Conservation (phyloP, 2,888 invertebrate species). For the Nematopogon swammerdamellus region DNA sequence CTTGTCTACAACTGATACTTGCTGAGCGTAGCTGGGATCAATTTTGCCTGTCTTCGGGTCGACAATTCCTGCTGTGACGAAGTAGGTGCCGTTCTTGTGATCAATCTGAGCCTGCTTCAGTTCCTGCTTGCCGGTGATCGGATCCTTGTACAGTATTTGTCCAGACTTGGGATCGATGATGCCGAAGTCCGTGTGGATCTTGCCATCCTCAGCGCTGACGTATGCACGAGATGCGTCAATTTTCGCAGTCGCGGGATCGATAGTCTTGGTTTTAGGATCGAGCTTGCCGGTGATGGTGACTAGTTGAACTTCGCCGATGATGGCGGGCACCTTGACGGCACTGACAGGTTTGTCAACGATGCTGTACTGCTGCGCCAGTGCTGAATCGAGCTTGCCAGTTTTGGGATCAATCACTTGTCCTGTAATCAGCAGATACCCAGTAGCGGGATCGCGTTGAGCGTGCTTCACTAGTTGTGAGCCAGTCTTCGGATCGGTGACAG, state of each 20-base stretch:
- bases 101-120: constrained; percentile 60
- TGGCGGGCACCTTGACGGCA: constrained; percentile 32
- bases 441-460: constrained; percentile 49
- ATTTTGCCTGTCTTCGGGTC: constrained; percentile 60
- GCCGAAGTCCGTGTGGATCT: constrained; percentile 58
- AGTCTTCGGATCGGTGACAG: constrained; percentile 39
- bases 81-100: constrained; percentile 56
- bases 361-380: constrained; percentile 47
- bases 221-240: constrained; percentile 55
- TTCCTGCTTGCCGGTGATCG: constrained; percentile 59
- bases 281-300: constrained; percentile 51
- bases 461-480: constrained; percentile 57
- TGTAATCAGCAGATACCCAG: constrained; percentile 55
- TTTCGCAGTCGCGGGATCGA: constrained; percentile 51
- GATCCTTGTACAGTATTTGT: constrained; percentile 56
- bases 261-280: constrained; percentile 57
- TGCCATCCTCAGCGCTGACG: constrained; percentile 48
- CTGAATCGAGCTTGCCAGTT: constrained; percentile 60
- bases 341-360: constrained; percentile 42
- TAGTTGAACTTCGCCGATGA: constrained; percentile 40
- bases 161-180: constrained; percentile 61
- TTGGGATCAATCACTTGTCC: constrained; percentile 55
- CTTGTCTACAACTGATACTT: constrained; percentile 49
- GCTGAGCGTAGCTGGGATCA: constrained; percentile 54
- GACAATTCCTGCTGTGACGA: constrained; percentile 53